phyloP scores from a whole-genome alignment of 2,113 vertebrate species.

The Vidua macroura region DNA sequence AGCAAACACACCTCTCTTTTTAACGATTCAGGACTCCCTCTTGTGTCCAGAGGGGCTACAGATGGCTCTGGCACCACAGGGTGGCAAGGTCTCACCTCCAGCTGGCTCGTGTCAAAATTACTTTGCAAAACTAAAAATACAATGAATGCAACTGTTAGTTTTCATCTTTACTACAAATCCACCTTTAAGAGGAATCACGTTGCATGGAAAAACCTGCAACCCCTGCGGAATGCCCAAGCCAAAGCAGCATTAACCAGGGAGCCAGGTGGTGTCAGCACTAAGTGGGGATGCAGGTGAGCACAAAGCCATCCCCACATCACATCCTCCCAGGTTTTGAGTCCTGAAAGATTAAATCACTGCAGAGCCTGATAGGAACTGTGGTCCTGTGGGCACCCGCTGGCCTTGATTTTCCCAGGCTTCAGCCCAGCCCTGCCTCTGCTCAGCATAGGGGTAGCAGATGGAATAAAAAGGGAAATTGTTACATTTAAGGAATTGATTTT shows the following conservation, averaged over 20 bases:
- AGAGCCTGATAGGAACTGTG: not conserved
- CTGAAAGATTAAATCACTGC: not conserved
- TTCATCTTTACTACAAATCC: not conserved
- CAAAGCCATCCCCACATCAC: not conserved
- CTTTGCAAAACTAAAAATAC: not conserved
- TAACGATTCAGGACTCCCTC: constrained; percentile 53
- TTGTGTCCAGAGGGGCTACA: constrained; percentile 25
- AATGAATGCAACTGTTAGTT: not conserved
- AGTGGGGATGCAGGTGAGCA: accelerated
- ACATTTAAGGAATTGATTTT: not conserved
- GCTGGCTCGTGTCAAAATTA: not conserved
- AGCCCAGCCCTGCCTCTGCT: not conserved
- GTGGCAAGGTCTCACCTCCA: not conserved
- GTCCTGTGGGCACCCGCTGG: accelerated
- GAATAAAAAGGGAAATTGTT: not conserved
- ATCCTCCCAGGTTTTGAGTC: not conserved
- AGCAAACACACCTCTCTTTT: not conserved
- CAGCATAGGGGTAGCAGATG: not conserved
- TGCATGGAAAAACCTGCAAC: not conserved
- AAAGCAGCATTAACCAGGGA: not conserved
- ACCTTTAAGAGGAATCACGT: not conserved
- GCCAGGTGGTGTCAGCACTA: accelerated
- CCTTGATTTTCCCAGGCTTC: not conserved
- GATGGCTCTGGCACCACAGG: not conserved
- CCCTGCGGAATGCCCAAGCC: not conserved